Evolutionary conservation across 2,113 vertebrate species (phyloP).

Genomic region (Pygathrix nemaeus): DNA sequence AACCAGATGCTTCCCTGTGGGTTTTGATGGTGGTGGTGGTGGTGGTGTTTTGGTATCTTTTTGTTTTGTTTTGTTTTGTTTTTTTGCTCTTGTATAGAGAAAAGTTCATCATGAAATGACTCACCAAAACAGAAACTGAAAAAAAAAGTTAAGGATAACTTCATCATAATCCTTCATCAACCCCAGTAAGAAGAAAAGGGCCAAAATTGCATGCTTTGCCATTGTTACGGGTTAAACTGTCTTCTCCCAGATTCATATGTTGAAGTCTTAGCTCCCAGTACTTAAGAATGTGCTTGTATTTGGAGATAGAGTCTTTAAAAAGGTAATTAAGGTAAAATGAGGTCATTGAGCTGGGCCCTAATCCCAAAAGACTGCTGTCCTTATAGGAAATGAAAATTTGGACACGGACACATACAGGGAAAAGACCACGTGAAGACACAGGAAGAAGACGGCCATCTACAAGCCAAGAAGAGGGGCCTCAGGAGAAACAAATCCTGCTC

Average conservation of each 20-base stretch:
- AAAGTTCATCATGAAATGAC: slow-evolving; percentile 7
- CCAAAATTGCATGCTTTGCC: not conserved
- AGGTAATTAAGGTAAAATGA: not conserved
- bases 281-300: not conserved
- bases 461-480: not conserved
- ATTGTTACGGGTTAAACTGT: not conserved
- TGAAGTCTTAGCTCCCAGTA: not conserved
- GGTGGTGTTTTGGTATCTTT: not conserved
- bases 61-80: not conserved
- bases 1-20: not conserved
- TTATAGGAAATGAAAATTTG: not conserved
- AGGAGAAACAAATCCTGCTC: not conserved
- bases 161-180: not conserved
- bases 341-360: not conserved
- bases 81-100: not conserved
- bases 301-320: not conserved
- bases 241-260: not conserved
- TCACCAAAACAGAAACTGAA: slow-evolving; percentile 25
- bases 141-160: not conserved
- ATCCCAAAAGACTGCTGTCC: not conserved
- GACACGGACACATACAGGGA: not conserved
- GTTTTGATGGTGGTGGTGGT: not conserved
- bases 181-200: not conserved
- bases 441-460: not conserved
- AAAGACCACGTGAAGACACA: not conserved